A percentile compares a stretch with the other conserved stretches of the same genome.
These are phyloP conservation scores for Amblyraja radiata DNA, from an alignment of 2,797 vertebrate species.

Conservation along the genomic window DNA sequence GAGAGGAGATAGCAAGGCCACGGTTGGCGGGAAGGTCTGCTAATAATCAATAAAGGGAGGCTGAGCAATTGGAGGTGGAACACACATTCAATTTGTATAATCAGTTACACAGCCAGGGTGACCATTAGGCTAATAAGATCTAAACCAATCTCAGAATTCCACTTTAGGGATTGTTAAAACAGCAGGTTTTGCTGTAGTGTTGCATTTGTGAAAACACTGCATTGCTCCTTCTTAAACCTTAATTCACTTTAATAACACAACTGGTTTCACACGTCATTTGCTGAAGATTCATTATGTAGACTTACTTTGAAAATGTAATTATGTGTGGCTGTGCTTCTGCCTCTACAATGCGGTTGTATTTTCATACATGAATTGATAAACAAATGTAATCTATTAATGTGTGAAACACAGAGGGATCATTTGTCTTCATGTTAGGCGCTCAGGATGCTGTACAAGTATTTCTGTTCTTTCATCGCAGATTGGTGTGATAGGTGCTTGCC, in stretches of 20 bases:
- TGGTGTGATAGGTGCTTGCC: conserved; percentile 37
- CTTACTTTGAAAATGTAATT: conserved; percentile 63
- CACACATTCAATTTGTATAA: conserved; percentile 30
- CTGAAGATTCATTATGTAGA: conserved; percentile 69
- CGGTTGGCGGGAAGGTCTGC: not conserved
- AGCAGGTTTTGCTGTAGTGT: conserved; percentile 14
- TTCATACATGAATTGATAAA: conserved; percentile 62
- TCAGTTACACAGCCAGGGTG: conserved; percentile 18
- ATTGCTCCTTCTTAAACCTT: conserved; percentile 20
- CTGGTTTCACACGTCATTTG: conserved; percentile 69
- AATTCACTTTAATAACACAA: conserved; percentile 38
- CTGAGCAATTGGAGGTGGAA: not conserved
- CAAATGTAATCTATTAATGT: conserved; percentile 51
- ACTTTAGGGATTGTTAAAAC: not conserved
- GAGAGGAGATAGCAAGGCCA: not conserved
- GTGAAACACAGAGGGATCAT: conserved; percentile 32
- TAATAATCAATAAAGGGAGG: conserved; percentile 17
- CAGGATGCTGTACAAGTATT: conserved; percentile 33
- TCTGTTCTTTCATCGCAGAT: conserved; percentile 49
- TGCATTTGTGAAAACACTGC: not conserved
- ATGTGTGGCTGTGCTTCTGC: conserved; percentile 60
- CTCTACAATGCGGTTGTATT: conserved; percentile 61
- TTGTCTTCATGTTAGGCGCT: conserved; percentile 39
- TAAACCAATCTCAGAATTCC: conserved; percentile 33
- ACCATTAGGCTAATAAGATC: conserved; percentile 37